Base-by-base conservation (phyloP, 1,140 invertebrate species). In the Spodoptera frugiperda region DNA sequence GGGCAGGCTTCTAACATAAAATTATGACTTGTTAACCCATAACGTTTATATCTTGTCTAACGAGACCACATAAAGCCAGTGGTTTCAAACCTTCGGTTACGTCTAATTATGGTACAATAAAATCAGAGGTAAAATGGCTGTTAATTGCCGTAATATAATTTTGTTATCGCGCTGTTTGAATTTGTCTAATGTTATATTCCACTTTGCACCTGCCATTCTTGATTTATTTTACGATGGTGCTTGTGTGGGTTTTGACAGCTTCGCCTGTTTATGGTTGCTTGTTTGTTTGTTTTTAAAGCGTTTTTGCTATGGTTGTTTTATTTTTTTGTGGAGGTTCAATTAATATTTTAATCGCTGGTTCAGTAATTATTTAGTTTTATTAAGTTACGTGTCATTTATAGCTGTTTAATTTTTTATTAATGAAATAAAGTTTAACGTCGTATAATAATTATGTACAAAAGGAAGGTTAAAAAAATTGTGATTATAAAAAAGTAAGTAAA, bases 41-140 rank as follows among this genome's bases (percentile, higher is more conserved):
- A 73, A 61, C 44, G 12, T 49, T 73, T 59, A 49, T 59, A 33
- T 30, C 39, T 44, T 46, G 48, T 17, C 54, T 61, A 21, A 61
- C 57, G 10, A 61, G 57, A 44, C 6, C 15, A 10, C 14, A 49
- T 61, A 73, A 71, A 73, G 59, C 15, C 79, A 78, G 70, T 54
- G 79, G 67, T 73, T 67, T 67, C 44, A 68, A 78, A 73, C 79
- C 79, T 76, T 78, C 44, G 74, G 54, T 53, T 49, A 14, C 17
- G 57, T 80, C 80, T 87, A 78, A 85, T 82, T 83, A 80, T 68
- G 59, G 63, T 33, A n/a, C 75, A 81, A 82, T 85, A 85, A 82
- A 82, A 65, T 76, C 63, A 79, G 72, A 78, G 77, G 77, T 79
- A 79, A 84, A 80, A 77, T 81, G 78, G 83, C 74, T 54, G 55